Evolutionary conservation across 1,140 invertebrate species (phyloP).

Genomic region (Andricus grossulariae): DNA sequence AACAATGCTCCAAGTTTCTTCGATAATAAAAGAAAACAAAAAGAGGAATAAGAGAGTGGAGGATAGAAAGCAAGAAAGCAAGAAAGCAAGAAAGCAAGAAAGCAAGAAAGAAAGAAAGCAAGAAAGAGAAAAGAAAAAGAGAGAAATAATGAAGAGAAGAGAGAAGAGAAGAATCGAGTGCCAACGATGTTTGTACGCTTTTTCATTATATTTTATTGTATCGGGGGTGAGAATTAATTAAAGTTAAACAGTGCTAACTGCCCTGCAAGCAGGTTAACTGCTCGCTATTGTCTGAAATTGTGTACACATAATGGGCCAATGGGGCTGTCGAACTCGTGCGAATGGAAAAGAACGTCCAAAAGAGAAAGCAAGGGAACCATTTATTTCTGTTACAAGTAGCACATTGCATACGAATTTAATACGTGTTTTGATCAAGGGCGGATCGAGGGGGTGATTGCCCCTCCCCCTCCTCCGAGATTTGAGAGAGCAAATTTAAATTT

Average conservation of each 20-base stretch:
- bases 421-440: too few relatives aligned
- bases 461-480: too few relatives aligned
- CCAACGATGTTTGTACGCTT: conserved; percentile 58
- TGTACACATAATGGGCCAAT: conserved; percentile 6
- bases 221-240: conserved; percentile 65
- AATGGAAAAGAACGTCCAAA: conserved; percentile 25
- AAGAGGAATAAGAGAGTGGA: conserved; percentile 1
- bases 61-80: not conserved
- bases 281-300: conserved; percentile 50
- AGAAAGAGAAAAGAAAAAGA: not conserved
- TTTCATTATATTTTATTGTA: conserved; percentile 68
- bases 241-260: conserved; percentile 69
- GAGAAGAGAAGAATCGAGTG: conserved; percentile 19
- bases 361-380: not conserved
- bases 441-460: too few relatives aligned
- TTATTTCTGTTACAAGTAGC: not conserved
- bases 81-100: not conserved
- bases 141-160: not conserved
- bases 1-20: conserved; percentile 41
- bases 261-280: conserved; percentile 63
- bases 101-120: too few relatives aligned
- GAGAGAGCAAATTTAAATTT: too few relatives aligned
- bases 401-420: not conserved
- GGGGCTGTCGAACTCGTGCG: not conserved
- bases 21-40: conserved; percentile 35